These are phyloP conservation scores for Semnornis frantzii DNA, from an alignment of 2,113 vertebrate genomes.

Conservation along the genomic window DNA sequence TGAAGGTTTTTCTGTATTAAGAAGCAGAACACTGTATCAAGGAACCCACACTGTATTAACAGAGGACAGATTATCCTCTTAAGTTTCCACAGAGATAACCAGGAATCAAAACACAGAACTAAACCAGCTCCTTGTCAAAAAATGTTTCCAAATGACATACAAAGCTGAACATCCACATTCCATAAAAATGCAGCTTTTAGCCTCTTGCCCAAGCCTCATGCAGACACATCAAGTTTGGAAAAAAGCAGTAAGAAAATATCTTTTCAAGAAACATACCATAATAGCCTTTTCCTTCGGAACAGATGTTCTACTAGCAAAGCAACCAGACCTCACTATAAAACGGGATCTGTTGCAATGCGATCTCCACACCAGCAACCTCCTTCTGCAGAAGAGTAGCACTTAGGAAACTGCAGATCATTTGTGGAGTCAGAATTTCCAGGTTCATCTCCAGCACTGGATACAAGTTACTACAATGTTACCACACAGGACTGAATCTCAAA, in stretches of 20 bases:
- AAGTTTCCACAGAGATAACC: background rate
- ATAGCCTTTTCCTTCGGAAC: background rate
- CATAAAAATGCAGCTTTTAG: background rate
- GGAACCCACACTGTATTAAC: background rate
- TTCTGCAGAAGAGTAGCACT: background rate
- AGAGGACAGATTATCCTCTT: background rate
- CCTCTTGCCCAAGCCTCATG: background rate
- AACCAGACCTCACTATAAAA: background rate
- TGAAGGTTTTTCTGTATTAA: background rate
- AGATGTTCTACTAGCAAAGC: background rate
- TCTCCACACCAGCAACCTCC: background rate
- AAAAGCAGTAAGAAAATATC: background rate
- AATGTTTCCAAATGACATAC: background rate
- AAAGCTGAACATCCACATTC: accelerated
- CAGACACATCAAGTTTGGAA: background rate
- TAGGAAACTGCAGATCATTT: background rate
- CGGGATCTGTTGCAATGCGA: background rate
- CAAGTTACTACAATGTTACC: background rate
- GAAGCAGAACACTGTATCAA: background rate
- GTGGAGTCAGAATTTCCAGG: background rate
- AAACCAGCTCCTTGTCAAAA: background rate
- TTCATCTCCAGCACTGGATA: background rate
- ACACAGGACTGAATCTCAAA: background rate
- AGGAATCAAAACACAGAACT: background rate
- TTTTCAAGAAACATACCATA: background rate